phyloP scores from a whole-genome alignment of 2,113 vertebrate genomes.

The Sceloporus undulatus region DNA sequence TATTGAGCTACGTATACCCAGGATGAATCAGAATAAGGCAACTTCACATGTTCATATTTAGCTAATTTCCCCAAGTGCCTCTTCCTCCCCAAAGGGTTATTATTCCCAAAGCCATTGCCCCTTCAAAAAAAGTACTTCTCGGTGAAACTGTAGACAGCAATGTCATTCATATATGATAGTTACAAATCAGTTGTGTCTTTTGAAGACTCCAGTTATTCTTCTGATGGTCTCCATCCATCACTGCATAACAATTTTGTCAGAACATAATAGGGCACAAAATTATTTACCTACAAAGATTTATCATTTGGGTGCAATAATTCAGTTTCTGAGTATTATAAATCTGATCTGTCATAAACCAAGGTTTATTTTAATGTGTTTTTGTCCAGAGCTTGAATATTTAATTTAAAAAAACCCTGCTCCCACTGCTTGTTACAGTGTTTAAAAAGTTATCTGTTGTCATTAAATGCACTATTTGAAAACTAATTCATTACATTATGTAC shows the following conservation, averaged over 20 bases:
- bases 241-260: background rate
- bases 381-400: background rate
- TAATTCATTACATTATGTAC: background rate
- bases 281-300: background rate
- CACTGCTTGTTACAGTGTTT: background rate
- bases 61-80: background rate
- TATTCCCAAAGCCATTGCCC: background rate
- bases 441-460: too few species aligned
- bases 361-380: background rate
- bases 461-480: background rate
- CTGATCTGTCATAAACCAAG: background rate
- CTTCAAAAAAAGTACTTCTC: background rate
- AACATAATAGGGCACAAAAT: background rate
- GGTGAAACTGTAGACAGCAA: background rate
- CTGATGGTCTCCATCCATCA: background rate
- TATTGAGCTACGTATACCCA: too few species aligned
- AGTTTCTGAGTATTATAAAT: background rate
- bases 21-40: background rate
- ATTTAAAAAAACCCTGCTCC: background rate
- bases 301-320: background rate
- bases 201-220: background rate
- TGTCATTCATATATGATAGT: background rate
- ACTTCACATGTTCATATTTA: background rate
- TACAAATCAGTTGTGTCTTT: background rate
- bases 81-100: background rate